Conservation (phyloP, 2,113 vertebrate genomes). For the Oxyruncus cristatus region DNA sequence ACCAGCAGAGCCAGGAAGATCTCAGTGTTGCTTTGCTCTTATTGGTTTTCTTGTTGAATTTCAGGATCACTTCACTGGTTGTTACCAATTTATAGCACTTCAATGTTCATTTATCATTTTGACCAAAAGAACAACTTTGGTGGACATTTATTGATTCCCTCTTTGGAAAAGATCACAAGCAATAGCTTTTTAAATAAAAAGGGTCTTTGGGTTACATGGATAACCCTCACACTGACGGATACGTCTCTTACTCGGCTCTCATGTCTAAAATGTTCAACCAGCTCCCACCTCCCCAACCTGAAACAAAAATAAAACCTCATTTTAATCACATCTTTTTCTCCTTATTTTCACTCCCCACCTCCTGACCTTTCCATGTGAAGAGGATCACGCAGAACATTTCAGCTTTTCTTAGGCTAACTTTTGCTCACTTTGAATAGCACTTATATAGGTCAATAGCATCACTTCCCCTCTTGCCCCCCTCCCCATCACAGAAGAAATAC, state of each 20-base stretch:
- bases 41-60: conserved; percentile 31
- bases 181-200: conserved; percentile 60
- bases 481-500: conserved; percentile 34
- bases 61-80: neutral
- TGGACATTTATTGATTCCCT: conserved; percentile 52
- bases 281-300: conserved; percentile 39
- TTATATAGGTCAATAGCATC: conserved; percentile 69
- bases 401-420: conserved; percentile 66
- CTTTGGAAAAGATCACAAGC: conserved; percentile 62
- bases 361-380: conserved; percentile 62
- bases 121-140: conserved; percentile 56
- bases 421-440: conserved; percentile 67
- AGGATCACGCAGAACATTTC: conserved; percentile 63
- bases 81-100: conserved; percentile 46
- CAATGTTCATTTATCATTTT: conserved; percentile 55
- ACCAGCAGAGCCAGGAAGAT: neutral
- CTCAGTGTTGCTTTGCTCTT: neutral
- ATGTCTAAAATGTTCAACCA: conserved; percentile 45
- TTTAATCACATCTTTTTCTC: conserved; percentile 64
- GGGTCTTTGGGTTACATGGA: conserved; percentile 33
- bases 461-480: conserved; percentile 47
- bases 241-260: conserved; percentile 1
- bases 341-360: conserved; percentile 63
- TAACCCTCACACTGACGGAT: conserved; percentile 48
- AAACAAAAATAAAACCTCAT: conserved; percentile 68